phyloP scores from a whole-genome alignment of 2,797 vertebrate species.

The Nyctibius grandis region DNA sequence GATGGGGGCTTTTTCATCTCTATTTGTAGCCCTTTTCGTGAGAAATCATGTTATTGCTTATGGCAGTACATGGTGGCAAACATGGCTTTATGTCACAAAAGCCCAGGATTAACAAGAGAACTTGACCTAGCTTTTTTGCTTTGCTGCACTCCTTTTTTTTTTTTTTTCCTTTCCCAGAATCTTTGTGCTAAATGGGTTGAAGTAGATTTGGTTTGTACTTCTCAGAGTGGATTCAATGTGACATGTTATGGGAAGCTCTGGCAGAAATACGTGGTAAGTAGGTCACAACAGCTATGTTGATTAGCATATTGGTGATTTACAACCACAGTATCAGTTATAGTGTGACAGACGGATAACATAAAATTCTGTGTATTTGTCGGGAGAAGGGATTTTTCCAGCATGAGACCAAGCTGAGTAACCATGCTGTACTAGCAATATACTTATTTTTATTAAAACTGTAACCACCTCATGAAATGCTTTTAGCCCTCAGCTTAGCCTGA shows the following conservation, averaged over 20 bases:
- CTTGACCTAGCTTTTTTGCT: constrained; percentile 42
- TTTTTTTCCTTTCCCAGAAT: neutral
- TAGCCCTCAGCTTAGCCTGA: constrained; percentile 74
- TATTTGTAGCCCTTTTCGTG: constrained; percentile 24
- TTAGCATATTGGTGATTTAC: constrained; percentile 62
- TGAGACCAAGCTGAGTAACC: constrained; percentile 30
- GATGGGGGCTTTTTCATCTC: neutral
- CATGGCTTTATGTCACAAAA: constrained; percentile 27
- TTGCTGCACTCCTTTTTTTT: neutral
- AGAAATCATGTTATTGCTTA: constrained; percentile 50
- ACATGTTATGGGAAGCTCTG: constrained; percentile 49
- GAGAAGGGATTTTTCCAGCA: constrained; percentile 34
- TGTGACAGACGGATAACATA: constrained; percentile 13
- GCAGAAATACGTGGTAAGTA: constrained; percentile 67
- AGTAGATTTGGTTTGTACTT: constrained; percentile 53
- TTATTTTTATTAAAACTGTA: constrained; percentile 63
- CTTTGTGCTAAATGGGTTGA: constrained; percentile 49
- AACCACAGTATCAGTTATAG: constrained; percentile 34
- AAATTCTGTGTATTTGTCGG: neutral
- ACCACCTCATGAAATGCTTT: constrained; percentile 68
- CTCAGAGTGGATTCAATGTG: constrained; percentile 53
- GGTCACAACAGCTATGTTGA: constrained; percentile 70
- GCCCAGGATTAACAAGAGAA: constrained; percentile 44
- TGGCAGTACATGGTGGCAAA: constrained; percentile 28
- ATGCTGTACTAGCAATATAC: constrained; percentile 17